These are phyloP conservation scores for Tragelaphus buxtoni DNA, from an alignment of 2,113 vertebrate species.

Conservation along the genomic window DNA sequence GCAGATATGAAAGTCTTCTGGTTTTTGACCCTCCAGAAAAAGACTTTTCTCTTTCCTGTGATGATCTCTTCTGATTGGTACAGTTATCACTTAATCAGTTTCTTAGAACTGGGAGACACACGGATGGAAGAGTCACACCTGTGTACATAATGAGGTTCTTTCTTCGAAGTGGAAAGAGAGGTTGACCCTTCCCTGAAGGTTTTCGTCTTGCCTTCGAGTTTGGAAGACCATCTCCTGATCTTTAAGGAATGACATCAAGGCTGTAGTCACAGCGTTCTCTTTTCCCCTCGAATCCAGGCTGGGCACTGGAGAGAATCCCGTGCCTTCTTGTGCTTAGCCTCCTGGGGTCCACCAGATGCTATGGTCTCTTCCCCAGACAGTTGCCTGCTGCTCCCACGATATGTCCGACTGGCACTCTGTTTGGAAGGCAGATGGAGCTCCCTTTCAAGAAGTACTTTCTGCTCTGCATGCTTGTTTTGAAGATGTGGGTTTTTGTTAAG, in stretches of 20 bases:
- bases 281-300: not conserved
- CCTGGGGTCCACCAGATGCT: conserved; percentile 13
- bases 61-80: not conserved
- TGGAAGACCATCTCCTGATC: not conserved
- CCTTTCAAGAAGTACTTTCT: not conserved
- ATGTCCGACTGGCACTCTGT: not conserved
- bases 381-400: not conserved
- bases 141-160: not conserved
- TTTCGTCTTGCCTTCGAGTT: not conserved
- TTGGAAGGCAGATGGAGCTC: not conserved
- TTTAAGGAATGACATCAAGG: not conserved
- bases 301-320: not conserved
- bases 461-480: not conserved
- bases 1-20: not conserved
- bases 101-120: not conserved
- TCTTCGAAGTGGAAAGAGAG: not conserved
- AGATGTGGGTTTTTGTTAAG: not conserved
- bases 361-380: conserved; percentile 16
- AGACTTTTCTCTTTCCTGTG: not conserved
- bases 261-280: not conserved
- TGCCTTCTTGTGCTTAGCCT: not conserved
- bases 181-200: too few species aligned
- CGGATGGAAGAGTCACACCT: not conserved
- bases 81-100: not conserved
- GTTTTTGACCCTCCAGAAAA: not conserved